Base-by-base conservation (phyloP, 2,888 invertebrate genomes). In the Parnassius apollo region DNA sequence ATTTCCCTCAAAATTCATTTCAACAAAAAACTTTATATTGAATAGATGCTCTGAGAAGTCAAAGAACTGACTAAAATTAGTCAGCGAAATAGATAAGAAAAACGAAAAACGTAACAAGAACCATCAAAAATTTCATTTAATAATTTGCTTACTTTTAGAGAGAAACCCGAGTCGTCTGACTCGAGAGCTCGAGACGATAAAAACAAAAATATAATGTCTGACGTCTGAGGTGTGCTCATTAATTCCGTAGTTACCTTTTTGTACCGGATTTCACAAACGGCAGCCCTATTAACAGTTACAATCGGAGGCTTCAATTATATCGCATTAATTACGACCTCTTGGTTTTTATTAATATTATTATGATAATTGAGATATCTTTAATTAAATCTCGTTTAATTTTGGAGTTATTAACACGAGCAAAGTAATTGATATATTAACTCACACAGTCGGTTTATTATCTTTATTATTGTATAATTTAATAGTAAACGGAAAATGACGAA, bases 101-200 rank as follows among this genome's bases (percentile, higher is more conserved):
- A 61, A 50, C 42, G 50, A 50, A 45, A 45, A 1, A 1, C 18
- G 1, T 59, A 46, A 50, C 59, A 62, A 58, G 56, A 57, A 52
- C 62, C 49, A 62, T 65, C 53, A 53, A 59, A 53, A 65, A 55
- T 54, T 65, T 44, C 50, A 53, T 42, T 49, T 52, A 56, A 64
- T 42, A 42, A 46, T 57, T 57, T 42, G 48, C n/a, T n/a, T 53
- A 62, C 57, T 57, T 57, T 57, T 25, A 52, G 42, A 62, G 57
- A 48, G 53, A 44, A 7, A 53, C 51, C 10, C 42, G 25, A 50
- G 44, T 49, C 18, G 44, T 44, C 46, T 42, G 53, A 42, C 42
- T 54, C 62, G n/a, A 25, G 9, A 42, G n/a, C 42, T 54, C 62
- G 18, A 25, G 9, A 42, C 18, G 54, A 42, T 54, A 58, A 45